A percentile compares a stretch with the other conserved stretches of the same genome.
Evolutionary conservation across 2,113 vertebrate genomes (phyloP).

Genomic region (Spea multiplicata): DNA sequence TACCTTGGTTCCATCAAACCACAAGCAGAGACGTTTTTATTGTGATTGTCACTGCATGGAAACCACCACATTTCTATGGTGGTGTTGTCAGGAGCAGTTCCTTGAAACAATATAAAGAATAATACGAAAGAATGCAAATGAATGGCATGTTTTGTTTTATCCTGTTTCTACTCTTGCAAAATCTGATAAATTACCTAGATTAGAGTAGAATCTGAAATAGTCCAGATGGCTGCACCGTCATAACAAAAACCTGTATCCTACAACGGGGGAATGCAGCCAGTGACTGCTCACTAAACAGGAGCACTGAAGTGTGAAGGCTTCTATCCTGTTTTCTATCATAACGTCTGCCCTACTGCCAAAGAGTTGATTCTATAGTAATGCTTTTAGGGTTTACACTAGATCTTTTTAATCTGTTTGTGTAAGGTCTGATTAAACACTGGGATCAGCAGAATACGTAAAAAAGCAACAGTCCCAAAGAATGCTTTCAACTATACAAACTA

Average conservation of each 20-base stretch:
- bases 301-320: slow-evolving; percentile 28
- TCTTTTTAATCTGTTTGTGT: slow-evolving; percentile 30
- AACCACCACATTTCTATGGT: not conserved
- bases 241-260: slow-evolving; percentile 45
- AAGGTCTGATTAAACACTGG: not conserved
- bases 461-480: not conserved
- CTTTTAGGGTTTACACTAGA: slow-evolving; percentile 14
- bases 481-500: not conserved
- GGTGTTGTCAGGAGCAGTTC: not conserved
- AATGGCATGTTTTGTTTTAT: slow-evolving; percentile 39
- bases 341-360: slow-evolving; percentile 17
- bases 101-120: not conserved
- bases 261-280: slow-evolving; percentile 40
- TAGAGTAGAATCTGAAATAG: slow-evolving; percentile 29
- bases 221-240: slow-evolving; percentile 40
- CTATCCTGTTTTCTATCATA: slow-evolving; percentile 30
- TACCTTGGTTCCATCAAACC: too few species aligned
- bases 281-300: slow-evolving; percentile 35
- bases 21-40: too few species aligned
- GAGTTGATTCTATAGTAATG: slow-evolving; percentile 6
- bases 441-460: slow-evolving; percentile 9
- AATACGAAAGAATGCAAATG: slow-evolving; percentile 20
- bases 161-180: slow-evolving; percentile 12
- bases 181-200: slow-evolving; percentile 29
- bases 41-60: too few species aligned